phyloP scores from a whole-genome alignment of 2,797 vertebrate genomes.

The Hippoglossus hippoglossus region DNA sequence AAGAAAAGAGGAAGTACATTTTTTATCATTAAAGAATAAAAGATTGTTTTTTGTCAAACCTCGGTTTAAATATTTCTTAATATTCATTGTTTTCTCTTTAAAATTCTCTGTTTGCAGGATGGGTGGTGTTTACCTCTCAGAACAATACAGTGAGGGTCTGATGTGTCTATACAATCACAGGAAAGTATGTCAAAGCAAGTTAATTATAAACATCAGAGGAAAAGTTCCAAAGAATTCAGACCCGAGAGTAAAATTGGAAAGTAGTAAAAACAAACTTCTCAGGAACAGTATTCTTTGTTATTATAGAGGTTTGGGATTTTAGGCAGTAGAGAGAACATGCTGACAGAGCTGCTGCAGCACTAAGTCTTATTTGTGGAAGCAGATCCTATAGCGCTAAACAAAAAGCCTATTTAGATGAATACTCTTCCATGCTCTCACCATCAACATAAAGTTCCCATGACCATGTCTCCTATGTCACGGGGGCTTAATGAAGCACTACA shows the following conservation, averaged over 20 bases:
- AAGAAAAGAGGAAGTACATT: no score
- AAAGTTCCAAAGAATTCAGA: conserved; percentile 20
- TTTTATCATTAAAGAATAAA: no score
- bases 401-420: conserved; percentile 1
- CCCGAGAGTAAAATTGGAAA: conserved; percentile 3
- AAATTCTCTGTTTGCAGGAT: conserved; percentile 41
- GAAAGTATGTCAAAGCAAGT: conserved; percentile 55
- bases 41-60: neutral
- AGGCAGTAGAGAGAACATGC: neutral
- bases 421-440: neutral
- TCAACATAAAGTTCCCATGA: neutral
- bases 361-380: no score
- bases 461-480: neutral
- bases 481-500: conserved; percentile 14
- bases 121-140: conserved; percentile 63
- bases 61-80: conserved; percentile 16
- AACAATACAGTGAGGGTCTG: conserved; percentile 45
- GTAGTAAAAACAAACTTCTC: neutral
- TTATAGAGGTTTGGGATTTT: neutral
- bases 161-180: conserved; percentile 63
- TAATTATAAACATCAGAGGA: conserved; percentile 27
- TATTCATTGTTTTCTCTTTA: conserved; percentile 41
- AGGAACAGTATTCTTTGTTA: neutral
- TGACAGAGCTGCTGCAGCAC: neutral
- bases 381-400: neutral